phyloP scores from a whole-genome alignment of 2,888 invertebrate genomes.

The Osedax fenrisi region DNA sequence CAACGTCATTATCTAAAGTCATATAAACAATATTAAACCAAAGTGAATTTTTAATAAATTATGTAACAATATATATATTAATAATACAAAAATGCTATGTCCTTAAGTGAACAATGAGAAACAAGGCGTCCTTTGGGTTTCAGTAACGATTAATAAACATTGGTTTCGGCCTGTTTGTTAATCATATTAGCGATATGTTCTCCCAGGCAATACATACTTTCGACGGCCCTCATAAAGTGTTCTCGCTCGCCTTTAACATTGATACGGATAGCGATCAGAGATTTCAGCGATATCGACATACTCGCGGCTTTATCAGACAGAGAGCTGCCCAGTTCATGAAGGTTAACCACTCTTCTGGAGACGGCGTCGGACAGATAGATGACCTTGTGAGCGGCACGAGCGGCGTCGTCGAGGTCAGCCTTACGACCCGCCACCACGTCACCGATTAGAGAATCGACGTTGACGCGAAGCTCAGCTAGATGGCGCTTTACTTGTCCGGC shows the following conservation, averaged over 20 bases:
- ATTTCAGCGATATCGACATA: not conserved
- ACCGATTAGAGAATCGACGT: not conserved
- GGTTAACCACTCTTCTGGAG: not conserved
- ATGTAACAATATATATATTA: no score
- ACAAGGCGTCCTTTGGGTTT: no score
- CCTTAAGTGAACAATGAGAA: no score
- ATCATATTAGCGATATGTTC: not conserved
- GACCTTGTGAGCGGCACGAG: not conserved
- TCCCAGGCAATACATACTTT: not conserved
- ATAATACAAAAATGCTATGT: no score
- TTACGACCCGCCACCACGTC: not conserved
- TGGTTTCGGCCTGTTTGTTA: not conserved
- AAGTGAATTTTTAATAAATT: no score
- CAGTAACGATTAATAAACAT: no score
- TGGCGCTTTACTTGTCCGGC: not conserved
- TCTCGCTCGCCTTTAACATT: not conserved
- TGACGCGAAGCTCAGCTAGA: not conserved
- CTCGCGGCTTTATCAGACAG: not conserved
- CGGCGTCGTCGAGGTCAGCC: not conserved
- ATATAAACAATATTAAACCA: no score
- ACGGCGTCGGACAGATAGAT: not conserved
- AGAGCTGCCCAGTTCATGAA: not conserved
- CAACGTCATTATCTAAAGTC: no score
- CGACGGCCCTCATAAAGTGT: not conserved
- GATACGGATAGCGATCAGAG: not conserved